Conservation (phyloP, 2,797 vertebrate species). For the Oreochromis grahami region DNA sequence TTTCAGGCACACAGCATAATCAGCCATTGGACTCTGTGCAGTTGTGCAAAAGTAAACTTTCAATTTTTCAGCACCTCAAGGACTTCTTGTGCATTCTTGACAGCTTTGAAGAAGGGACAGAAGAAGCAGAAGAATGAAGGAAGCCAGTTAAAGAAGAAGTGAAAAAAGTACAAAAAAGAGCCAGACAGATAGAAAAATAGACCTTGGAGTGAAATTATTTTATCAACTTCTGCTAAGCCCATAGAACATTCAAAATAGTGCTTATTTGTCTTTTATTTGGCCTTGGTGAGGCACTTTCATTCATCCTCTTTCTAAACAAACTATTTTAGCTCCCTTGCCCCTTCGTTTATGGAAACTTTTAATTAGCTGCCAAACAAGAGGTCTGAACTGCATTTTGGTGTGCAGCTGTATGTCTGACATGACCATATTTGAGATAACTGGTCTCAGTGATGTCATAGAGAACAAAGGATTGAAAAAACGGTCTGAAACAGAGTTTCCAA, state of each 20-base stretch:
- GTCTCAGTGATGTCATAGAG: neutral
- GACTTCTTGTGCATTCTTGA: neutral
- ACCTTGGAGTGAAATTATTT: neutral
- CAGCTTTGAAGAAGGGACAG: neutral
- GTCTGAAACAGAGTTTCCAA: neutral
- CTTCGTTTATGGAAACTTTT: neutral
- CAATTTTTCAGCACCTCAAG: neutral
- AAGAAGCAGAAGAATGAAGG: neutral
- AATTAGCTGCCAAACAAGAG: neutral
- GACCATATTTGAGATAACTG: neutral
- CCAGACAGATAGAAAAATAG: neutral
- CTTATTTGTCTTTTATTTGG: neutral
- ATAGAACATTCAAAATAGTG: neutral
- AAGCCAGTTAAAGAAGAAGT: neutral
- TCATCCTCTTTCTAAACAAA: neutral
- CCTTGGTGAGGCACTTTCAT: neutral
- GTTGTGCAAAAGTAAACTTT: neutral
- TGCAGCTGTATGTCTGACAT: neutral
- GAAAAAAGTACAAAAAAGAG: neutral
- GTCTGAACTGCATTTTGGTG: neutral
- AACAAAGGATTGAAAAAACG: neutral
- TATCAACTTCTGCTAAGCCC: neutral
- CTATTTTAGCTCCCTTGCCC: neutral
- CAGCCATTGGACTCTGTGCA: neutral
- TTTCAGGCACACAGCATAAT: neutral